phyloP scores from a whole-genome alignment of 2,888 invertebrate species.

The Mythimna pallens region DNA sequence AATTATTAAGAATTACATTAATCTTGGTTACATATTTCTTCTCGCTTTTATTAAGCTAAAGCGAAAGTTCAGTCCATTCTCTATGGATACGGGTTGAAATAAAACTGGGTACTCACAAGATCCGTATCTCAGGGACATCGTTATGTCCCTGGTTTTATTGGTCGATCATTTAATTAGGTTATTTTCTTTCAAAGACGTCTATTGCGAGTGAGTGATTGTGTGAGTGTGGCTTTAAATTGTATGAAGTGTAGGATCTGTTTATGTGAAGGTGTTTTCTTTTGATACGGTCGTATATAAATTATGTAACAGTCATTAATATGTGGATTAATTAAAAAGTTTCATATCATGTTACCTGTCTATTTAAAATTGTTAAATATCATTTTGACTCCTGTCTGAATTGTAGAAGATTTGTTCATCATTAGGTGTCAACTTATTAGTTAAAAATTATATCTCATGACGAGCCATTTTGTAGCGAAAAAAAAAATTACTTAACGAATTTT shows the following conservation, averaged over 20 bases:
- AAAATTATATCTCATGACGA: too few species aligned
- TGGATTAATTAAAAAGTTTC: background rate
- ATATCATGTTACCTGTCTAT: too few species aligned
- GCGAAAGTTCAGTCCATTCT: background rate
- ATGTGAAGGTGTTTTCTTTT: background rate
- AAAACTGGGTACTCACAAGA: constrained; percentile 36
- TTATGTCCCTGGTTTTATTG: constrained; percentile 45
- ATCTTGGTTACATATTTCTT: too few species aligned
- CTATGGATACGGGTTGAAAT: constrained; percentile 10
- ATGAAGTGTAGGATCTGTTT: constrained; percentile 14
- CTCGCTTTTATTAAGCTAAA: too few species aligned
- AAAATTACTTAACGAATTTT: too few species aligned
- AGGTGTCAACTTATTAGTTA: too few species aligned
- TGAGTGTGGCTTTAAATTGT: constrained; percentile 16
- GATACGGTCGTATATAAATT: constrained; percentile 19
- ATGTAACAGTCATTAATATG: background rate
- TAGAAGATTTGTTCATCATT: too few species aligned
- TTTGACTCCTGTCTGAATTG: too few species aligned
- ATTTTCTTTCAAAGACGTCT: constrained; percentile 37
- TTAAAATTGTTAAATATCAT: background rate
- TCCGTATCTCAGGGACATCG: constrained; percentile 41
- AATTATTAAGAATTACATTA: too few species aligned
- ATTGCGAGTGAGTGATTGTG: constrained; percentile 18
- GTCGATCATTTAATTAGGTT: constrained; percentile 52
- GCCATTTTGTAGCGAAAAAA: too few species aligned